Evolutionary conservation across 2,888 invertebrate genomes (phyloP).

Genomic region (Pachymerium ferrugineum): DNA sequence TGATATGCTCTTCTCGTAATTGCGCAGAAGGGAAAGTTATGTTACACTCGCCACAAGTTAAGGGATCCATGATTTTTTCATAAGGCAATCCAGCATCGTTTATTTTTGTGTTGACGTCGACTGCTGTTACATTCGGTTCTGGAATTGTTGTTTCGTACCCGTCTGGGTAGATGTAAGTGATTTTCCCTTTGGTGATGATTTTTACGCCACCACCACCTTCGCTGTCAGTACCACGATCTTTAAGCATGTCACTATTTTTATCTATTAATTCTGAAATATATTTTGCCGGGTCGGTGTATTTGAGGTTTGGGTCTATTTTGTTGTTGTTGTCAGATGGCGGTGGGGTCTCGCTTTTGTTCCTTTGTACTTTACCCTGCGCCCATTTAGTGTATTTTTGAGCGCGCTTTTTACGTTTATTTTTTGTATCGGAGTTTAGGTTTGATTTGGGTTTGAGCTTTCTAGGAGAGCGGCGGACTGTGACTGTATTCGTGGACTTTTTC

Average conservation of each 20-base stretch:
- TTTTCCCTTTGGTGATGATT: conserved; percentile 27
- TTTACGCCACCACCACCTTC: conserved; percentile 12
- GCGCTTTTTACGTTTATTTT: too few relatives aligned
- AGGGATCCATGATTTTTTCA: conserved; percentile 27
- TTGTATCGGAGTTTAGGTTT: neutral
- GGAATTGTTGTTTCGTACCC: neutral
- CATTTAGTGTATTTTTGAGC: neutral
- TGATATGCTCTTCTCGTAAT: neutral
- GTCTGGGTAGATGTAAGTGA: conserved; percentile 27
- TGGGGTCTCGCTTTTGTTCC: neutral
- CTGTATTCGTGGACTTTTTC: too few relatives aligned
- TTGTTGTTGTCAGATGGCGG: neutral
- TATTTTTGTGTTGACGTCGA: neutral
- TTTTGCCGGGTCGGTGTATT: conserved; percentile 30
- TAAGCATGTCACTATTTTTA: conserved; percentile 29
- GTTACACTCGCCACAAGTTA: conserved; percentile 25
- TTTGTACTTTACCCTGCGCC: neutral
- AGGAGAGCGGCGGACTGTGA: too few relatives aligned
- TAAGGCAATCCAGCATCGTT: conserved; percentile 27
- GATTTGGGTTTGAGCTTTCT: too few relatives aligned
- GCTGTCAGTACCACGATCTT: neutral
- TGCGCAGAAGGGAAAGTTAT: neutral
- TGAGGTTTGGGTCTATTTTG: conserved; percentile 20
- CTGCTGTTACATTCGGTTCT: neutral
- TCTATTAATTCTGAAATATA: conserved; percentile 28